A percentile compares a stretch with the other conserved stretches of the same genome.
Conservation (phyloP, 2,888 invertebrate genomes). For the Cheilosia variabilis region DNA sequence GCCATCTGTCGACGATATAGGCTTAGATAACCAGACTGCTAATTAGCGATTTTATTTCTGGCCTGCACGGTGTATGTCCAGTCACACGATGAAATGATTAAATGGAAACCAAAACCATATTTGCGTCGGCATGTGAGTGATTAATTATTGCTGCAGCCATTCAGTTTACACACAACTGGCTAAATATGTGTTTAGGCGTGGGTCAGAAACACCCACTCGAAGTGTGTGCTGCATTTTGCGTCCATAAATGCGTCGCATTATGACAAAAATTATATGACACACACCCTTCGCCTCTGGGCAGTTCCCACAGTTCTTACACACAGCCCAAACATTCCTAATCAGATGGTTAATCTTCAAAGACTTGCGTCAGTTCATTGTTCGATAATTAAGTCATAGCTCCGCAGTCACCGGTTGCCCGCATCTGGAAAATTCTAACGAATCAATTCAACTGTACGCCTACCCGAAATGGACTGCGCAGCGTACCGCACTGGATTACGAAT, state of each 20-base stretch:
- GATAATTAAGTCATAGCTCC: constrained; percentile 56
- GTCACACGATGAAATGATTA: too few species aligned
- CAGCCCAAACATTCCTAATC: constrained; percentile 53
- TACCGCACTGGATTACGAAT: constrained; percentile 38
- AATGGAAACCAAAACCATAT: too few species aligned
- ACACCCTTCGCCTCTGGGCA: constrained; percentile 4
- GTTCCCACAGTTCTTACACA: constrained; percentile 55
- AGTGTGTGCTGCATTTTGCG: constrained; percentile 2
- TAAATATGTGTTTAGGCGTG: too few species aligned
- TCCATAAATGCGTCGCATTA: constrained; percentile 28
- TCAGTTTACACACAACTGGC: too few species aligned
- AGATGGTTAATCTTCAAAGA: constrained; percentile 61
- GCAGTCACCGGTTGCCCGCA: constrained; percentile 31
- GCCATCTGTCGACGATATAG: background rate
- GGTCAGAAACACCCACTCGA: constrained; percentile 5
- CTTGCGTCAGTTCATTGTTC: constrained; percentile 46
- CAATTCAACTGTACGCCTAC: constrained; percentile 62
- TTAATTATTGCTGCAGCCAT: too few species aligned
- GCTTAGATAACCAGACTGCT: background rate
- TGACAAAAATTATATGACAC: constrained; percentile 23
- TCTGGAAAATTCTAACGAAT: constrained; percentile 46
- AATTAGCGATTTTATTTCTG: too few species aligned
- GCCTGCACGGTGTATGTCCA: too few species aligned
- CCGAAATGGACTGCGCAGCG: constrained; percentile 1
- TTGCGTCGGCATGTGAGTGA: too few species aligned